These are phyloP conservation scores for Acleris laterana DNA, from an alignment of 2,888 invertebrate species.

Conservation along the genomic window DNA sequence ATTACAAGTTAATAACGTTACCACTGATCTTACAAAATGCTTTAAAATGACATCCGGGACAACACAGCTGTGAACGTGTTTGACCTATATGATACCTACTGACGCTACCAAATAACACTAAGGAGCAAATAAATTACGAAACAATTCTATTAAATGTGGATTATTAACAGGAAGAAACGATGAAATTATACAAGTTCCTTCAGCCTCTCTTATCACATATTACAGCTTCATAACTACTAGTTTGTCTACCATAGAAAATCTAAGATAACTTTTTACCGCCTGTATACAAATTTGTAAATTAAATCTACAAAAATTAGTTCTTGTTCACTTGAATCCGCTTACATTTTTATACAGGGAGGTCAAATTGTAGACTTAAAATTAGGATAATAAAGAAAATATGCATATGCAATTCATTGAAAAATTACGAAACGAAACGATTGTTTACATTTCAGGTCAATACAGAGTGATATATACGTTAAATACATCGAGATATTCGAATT, in stretches of 20 bases:
- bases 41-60: conserved; percentile 62
- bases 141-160: conserved; percentile 34
- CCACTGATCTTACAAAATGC: conserved; percentile 66
- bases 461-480: conserved; percentile 30
- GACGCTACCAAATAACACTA: conserved; percentile 50
- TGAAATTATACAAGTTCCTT: conserved; percentile 70
- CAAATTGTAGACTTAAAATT: conserved; percentile 54
- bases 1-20: conserved; percentile 59
- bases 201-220: conserved; percentile 84
- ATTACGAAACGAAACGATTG: conserved; percentile 51
- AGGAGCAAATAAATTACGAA: conserved; percentile 55
- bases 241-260: conserved; percentile 82
- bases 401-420: conserved; percentile 61
- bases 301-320: conserved; percentile 71
- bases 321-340: conserved; percentile 56
- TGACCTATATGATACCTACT: conserved; percentile 77
- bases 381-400: conserved; percentile 58
- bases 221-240: conserved; percentile 73
- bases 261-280: conserved; percentile 75
- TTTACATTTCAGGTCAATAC: conserved; percentile 63
- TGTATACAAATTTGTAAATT: conserved; percentile 75
- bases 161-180: conserved; percentile 62
- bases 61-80: conserved; percentile 44
- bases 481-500: conserved; percentile 30
- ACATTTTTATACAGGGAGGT: conserved; percentile 65